phyloP scores from a whole-genome alignment of 53 echinoderm and acorn worm genomes.

The Echinarachnius parma region DNA sequence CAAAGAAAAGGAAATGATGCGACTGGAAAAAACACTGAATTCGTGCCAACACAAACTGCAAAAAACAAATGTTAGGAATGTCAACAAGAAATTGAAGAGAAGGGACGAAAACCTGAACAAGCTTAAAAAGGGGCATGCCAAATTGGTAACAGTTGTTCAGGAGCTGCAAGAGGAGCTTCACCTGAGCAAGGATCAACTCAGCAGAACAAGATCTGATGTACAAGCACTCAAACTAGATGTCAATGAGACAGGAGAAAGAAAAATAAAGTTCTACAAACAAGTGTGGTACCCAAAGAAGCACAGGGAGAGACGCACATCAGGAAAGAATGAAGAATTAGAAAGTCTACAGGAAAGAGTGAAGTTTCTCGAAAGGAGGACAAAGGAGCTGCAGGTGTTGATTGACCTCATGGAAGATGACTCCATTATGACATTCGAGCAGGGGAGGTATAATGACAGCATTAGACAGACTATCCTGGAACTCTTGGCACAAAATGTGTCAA shows the following conservation, averaged over 20 bases:
- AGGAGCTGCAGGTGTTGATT: slow-evolving; percentile 3
- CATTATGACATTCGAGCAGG: neutral
- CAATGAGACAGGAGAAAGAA: neutral
- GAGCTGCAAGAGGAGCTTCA: slow-evolving; percentile 2
- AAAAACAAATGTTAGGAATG: neutral
- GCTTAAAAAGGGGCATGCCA: neutral
- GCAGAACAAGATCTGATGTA: neutral
- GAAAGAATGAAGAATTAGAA: neutral
- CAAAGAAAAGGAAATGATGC: neutral
- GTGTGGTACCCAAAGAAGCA: neutral
- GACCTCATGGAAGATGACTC: slow-evolving; percentile 3
- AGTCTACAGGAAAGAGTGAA: slow-evolving; percentile 2
- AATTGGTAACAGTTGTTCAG: slow-evolving; percentile 5
- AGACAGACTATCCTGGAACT: slow-evolving; percentile 3
- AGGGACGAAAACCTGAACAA: neutral
- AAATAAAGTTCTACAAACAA: neutral
- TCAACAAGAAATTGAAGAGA: neutral
- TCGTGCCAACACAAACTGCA: neutral
- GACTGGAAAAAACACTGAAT: neutral
- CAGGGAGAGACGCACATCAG: neutral
- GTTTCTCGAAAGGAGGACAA: slow-evolving; percentile 1
- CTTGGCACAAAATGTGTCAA: neutral
- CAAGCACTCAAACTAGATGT: neutral
- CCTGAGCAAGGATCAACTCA: slow-evolving; percentile 1
- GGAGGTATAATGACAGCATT: neutral